Evolutionary conservation across 2,888 invertebrate species (phyloP).

Genomic region (Eretmocerus hayati): DNA sequence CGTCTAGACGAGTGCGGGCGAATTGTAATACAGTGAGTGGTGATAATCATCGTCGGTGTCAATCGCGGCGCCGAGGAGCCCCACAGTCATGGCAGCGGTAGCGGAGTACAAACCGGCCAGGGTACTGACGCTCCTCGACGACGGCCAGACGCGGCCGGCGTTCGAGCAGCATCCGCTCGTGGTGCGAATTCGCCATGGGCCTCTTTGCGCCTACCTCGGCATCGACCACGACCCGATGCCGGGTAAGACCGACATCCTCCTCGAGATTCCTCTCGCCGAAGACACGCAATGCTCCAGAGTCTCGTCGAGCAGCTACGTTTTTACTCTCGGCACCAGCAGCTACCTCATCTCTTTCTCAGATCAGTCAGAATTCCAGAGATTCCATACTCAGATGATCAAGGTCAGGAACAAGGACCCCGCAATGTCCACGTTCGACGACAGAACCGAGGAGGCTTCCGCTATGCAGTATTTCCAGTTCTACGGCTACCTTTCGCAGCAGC

Average conservation of each 20-base stretch:
- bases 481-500: slow-evolving; percentile 97
- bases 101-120: not conserved
- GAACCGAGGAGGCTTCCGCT: slow-evolving; percentile 97
- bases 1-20: too few relatives aligned
- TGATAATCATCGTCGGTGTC: too few relatives aligned
- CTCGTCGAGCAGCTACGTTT: not conserved
- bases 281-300: not conserved
- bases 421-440: slow-evolving; percentile 80
- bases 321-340: not conserved
- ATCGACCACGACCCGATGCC: not conserved
- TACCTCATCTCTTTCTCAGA: not conserved
- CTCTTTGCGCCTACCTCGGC: not conserved
- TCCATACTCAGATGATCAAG: not conserved
- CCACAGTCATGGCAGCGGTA: too few relatives aligned
- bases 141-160: not conserved
- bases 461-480: slow-evolving; percentile 99
- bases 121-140: not conserved
- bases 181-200: not conserved
- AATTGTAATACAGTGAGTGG: too few relatives aligned
- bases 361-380: not conserved
- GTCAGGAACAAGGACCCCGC: not conserved
- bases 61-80: too few relatives aligned
- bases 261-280: not conserved
- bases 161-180: not conserved
- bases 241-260: too few relatives aligned